Percentiles rank a stretch among this genome's conserved stretches.
Conservation (phyloP, 2,113 vertebrate genomes). For the Rhadina sibilatrix region DNA sequence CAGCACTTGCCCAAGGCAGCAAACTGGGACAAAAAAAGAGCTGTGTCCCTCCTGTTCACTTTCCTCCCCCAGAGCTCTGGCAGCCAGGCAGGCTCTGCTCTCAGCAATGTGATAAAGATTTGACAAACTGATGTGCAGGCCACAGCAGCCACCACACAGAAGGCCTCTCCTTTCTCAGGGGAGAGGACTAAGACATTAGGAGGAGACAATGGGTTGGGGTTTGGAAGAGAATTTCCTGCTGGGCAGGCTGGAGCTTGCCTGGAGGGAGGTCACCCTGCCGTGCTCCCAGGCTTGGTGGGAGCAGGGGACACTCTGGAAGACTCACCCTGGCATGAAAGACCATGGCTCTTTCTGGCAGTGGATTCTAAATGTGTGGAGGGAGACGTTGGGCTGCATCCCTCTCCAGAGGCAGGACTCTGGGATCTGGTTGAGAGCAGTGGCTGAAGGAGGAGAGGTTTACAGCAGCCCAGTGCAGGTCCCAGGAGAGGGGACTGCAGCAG, state of each 20-base stretch:
- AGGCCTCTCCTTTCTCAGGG: neutral
- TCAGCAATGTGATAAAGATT: fast-evolving
- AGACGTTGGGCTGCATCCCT: neutral
- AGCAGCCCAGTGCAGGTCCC: neutral
- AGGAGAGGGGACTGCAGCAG: neutral
- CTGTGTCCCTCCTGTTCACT: neutral
- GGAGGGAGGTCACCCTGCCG: fast-evolving
- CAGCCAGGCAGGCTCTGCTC: neutral
- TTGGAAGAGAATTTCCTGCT: neutral
- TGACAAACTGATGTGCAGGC: neutral
- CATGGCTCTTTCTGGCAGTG: neutral
- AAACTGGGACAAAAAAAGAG: neutral
- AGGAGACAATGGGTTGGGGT: neutral
- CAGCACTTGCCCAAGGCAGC: neutral
- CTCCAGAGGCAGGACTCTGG: neutral
- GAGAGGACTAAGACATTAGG: neutral
- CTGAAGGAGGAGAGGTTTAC: fast-evolving
- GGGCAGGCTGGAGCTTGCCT: neutral
- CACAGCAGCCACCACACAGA: neutral
- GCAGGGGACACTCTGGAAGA: neutral
- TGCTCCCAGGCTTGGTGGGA: fast-evolving
- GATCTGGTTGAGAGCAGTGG: neutral
- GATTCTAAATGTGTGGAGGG: neutral
- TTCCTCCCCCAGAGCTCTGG: neutral
- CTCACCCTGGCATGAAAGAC: neutral